Evolutionary conservation across 2,888 invertebrate genomes (phyloP).

Genomic region (Drosophila percnosoma): DNA sequence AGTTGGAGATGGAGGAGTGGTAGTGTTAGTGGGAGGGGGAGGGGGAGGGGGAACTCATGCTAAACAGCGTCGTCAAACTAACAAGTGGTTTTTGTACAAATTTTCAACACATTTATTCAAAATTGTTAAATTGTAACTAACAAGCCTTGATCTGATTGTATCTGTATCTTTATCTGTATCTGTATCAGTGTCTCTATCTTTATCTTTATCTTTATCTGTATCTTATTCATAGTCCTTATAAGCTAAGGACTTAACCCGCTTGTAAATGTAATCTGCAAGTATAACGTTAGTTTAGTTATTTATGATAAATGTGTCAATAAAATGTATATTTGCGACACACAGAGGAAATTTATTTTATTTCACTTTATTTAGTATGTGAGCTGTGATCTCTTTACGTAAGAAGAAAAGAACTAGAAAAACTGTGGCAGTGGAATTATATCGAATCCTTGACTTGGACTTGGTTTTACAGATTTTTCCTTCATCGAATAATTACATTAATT

Average conservation of each 20-base stretch:
- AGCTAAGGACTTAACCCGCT: neutral
- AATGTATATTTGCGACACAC: neutral
- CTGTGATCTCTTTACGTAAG: neutral
- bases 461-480: neutral
- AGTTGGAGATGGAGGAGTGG: neutral
- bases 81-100: conserved; percentile 2
- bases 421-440: neutral
- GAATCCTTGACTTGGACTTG: neutral
- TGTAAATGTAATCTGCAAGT: neutral
- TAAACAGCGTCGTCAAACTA: conserved; percentile 5
- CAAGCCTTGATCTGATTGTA: too few species aligned
- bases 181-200: neutral
- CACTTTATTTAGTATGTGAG: neutral
- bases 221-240: neutral
- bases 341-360: neutral
- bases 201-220: neutral
- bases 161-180: neutral
- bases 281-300: neutral
- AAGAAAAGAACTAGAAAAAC: neutral
- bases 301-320: neutral
- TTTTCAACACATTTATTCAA: conserved; percentile 21
- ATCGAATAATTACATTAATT: neutral
- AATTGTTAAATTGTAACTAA: too few species aligned
- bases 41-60: conserved; percentile 20
- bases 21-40: too few species aligned